phyloP scores from a whole-genome alignment of 2,888 invertebrate genomes.

The Aporophyla nigra region DNA sequence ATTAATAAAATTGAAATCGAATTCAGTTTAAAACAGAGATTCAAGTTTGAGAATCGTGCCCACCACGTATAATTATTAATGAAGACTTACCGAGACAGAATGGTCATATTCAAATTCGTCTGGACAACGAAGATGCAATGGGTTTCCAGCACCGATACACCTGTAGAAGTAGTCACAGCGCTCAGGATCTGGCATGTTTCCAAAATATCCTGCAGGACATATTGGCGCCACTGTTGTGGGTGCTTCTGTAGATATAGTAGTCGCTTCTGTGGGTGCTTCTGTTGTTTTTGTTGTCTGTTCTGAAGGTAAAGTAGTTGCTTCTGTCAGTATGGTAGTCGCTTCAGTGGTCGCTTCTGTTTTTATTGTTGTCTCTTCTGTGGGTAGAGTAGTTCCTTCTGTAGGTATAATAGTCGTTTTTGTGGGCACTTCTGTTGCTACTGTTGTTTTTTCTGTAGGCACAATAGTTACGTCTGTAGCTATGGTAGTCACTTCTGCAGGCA shows the following conservation, averaged over 20 bases:
- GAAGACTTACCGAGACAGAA: background rate
- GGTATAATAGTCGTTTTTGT: background rate
- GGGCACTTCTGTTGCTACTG: background rate
- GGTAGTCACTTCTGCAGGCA: background rate
- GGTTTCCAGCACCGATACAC: slow-evolving; percentile 12
- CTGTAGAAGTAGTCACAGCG: slow-evolving; percentile 35
- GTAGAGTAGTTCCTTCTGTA: background rate
- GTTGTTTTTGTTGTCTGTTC: background rate
- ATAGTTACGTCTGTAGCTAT: background rate
- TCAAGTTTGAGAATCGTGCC: background rate
- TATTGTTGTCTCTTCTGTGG: background rate
- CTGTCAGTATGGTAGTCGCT: background rate
- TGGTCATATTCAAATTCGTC: slow-evolving; percentile 30
- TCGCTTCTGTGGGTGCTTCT: background rate
- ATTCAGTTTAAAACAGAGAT: background rate
- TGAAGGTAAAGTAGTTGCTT: background rate
- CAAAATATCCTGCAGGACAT: slow-evolving; percentile 18
- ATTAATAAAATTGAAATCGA: background rate
- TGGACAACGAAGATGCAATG: slow-evolving; percentile 32
- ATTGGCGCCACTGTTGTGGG: slow-evolving; percentile 14
- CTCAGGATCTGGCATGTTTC: slow-evolving; percentile 25
- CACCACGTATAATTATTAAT: too few relatives aligned
- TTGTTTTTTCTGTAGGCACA: background rate
- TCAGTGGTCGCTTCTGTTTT: background rate
- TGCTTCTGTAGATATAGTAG: background rate